phyloP scores from a whole-genome alignment of 2,888 invertebrate genomes.

The Limulus polyphemus region DNA sequence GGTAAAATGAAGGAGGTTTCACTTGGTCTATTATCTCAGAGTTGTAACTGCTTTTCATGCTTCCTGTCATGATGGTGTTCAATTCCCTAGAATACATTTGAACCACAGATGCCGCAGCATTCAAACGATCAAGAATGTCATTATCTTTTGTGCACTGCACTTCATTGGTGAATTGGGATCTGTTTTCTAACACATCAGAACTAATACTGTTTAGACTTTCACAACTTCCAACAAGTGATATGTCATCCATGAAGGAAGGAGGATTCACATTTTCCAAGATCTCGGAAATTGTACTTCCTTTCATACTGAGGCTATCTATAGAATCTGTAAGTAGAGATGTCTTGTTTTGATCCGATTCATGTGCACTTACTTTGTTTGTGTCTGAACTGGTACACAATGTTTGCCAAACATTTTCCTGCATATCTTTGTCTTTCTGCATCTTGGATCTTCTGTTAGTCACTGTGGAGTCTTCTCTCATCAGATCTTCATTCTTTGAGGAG shows the following conservation, averaged over 20 bases:
- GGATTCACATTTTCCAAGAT: conserved; percentile 60
- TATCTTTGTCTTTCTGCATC: conserved; percentile 13
- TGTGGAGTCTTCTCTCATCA: too few relatives aligned
- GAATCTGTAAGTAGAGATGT: conserved; percentile 67
- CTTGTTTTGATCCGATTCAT: conserved; percentile 52
- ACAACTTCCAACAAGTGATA: conserved; percentile 39
- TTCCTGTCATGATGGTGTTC: conserved; percentile 32
- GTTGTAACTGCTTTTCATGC: conserved; percentile 35
- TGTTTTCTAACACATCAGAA: conserved; percentile 20
- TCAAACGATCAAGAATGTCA: conserved; percentile 43
- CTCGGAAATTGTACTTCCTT: conserved; percentile 70
- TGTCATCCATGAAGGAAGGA: conserved; percentile 55
- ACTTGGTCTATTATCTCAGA: conserved; percentile 50
- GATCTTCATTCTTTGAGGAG: too few relatives aligned
- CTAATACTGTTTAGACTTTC: conserved; percentile 24
- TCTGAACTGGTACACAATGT: conserved; percentile 10
- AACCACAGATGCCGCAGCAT: conserved; percentile 29
- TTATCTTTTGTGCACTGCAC: conserved; percentile 8
- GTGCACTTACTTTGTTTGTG: conserved; percentile 6
- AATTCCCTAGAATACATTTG: conserved; percentile 33
- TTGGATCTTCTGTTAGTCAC: conserved; percentile 11
- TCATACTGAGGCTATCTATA: conserved; percentile 58
- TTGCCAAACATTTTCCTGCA: conserved; percentile 24
- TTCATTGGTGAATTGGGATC: background rate
- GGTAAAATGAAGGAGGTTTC: conserved; percentile 57